These are phyloP conservation scores for Antheraea yamamai DNA, from an alignment of 2,888 invertebrate species.

Conservation along the genomic window DNA sequence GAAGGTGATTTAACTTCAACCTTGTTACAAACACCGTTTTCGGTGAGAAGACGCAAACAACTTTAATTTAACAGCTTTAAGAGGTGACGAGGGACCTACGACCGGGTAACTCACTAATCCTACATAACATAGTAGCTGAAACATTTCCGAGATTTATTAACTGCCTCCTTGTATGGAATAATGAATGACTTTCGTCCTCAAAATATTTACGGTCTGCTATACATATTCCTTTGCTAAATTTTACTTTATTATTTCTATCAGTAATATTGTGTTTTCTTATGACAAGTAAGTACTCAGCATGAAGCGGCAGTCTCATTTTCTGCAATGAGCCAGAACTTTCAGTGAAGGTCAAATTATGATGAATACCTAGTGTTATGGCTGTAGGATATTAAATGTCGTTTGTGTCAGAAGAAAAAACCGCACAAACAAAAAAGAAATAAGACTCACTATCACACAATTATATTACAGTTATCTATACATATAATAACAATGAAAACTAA, in stretches of 20 bases:
- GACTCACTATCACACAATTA: no score
- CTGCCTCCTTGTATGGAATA: slow-evolving; percentile 43
- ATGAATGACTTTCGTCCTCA: slow-evolving; percentile 39
- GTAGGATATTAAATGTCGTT: no score
- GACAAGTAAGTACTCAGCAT: no score
- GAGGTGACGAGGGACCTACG: slow-evolving; percentile 25
- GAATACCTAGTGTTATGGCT: no score
- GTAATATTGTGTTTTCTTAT: not conserved
- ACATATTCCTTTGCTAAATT: slow-evolving; percentile 21
- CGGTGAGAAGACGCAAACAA: slow-evolving; percentile 44
- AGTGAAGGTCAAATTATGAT: no score
- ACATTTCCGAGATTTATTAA: slow-evolving; percentile 54
- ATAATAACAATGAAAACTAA: no score
- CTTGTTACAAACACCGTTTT: slow-evolving; percentile 47
- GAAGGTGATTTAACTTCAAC: slow-evolving; percentile 58
- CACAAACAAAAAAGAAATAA: no score
- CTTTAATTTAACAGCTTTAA: slow-evolving; percentile 52
- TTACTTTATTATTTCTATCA: not conserved
- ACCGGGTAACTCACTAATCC: slow-evolving; percentile 49
- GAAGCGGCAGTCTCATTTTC: no score
- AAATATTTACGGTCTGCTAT: slow-evolving; percentile 28
- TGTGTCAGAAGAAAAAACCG: no score
- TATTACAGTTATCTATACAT: no score
- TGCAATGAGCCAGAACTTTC: no score
- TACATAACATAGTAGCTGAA: slow-evolving; percentile 54